Conservation (phyloP, 2,797 vertebrate genomes). For the Pipistrellus pipistrellus region DNA sequence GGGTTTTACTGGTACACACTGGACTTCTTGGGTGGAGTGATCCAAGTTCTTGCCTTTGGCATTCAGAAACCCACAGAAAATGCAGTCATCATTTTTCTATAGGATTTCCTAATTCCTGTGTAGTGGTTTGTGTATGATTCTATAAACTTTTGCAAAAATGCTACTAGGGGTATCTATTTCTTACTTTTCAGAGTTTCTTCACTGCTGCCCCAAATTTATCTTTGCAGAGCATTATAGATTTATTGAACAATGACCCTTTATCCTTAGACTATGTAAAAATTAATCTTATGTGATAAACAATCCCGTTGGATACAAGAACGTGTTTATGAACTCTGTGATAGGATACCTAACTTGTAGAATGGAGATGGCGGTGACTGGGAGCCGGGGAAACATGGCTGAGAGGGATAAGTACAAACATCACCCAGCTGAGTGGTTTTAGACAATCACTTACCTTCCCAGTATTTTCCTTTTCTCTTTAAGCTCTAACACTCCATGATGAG, state of each 20-base stretch:
- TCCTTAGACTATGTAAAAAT: conserved; percentile 3
- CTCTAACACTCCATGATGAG: background rate
- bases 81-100: background rate
- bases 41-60: background rate
- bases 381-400: background rate
- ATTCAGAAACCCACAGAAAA: background rate
- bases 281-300: background rate
- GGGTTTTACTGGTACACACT: background rate
- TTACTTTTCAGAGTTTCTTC: background rate
- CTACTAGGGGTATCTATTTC: background rate
- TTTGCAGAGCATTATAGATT: conserved; percentile 11
- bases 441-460: background rate
- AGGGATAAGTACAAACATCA: background rate
- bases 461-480: background rate
- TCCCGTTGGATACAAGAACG: background rate
- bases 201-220: background rate
- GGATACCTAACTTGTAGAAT: background rate
- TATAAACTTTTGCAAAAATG: conserved; percentile 6
- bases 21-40: background rate
- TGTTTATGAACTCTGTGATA: background rate
- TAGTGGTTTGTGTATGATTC: background rate
- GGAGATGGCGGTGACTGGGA: background rate
- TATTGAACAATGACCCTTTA: background rate
- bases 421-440: background rate
- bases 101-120: background rate